Base-by-base conservation (phyloP, 1,140 invertebrate species). In the Phenacoccus solenopsis region DNA sequence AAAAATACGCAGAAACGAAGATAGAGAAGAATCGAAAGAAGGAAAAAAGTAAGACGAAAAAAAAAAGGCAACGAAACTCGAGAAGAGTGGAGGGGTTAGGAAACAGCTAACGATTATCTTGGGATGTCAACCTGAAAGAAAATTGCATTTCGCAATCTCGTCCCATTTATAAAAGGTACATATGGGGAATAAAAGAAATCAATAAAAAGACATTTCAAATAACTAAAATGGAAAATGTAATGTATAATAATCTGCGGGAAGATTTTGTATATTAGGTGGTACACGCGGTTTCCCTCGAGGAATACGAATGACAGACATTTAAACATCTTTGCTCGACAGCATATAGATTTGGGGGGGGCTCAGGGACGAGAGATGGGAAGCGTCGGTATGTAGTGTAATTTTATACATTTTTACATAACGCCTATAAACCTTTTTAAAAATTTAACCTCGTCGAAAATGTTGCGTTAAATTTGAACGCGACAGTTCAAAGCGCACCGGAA, bases 121-220 rank as follows among this genome's bases (percentile, higher is more conserved):
- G 25, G 59, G 59, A 64, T 64, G 59, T 64, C 59, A 64, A 64
- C 22, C 59, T 64, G 25, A 64, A 64, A 64, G 59, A 64, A 64
- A 64, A 64, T 64, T 64, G 59, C 59, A 64, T 64, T 64, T 64
- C 59, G 59, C 59, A 64, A 64, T 64, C 59, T 64, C 59, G 59
- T 27, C 59, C 59, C 59, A 64, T 64, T 64, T 64, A 64, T 64
- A 64, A 64, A 64, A 64, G 59, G 21, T 27, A 64, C 59, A 64
- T 64, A 64, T 64, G 59, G 59, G 59, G 59, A 64, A 64, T 64
- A 64, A 64, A 64, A 64, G 59, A 64, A 64, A 64, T 64, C 59
- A 64, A 64, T 64, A 64, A 64, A 64, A 64, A 64, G 59, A 64
- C 59, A 64, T 64, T 64, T 64, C 59, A 64, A 64, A 64, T 64